Base-by-base conservation (phyloP, 2,113 vertebrate species). In the Podarcis muralis region DNA sequence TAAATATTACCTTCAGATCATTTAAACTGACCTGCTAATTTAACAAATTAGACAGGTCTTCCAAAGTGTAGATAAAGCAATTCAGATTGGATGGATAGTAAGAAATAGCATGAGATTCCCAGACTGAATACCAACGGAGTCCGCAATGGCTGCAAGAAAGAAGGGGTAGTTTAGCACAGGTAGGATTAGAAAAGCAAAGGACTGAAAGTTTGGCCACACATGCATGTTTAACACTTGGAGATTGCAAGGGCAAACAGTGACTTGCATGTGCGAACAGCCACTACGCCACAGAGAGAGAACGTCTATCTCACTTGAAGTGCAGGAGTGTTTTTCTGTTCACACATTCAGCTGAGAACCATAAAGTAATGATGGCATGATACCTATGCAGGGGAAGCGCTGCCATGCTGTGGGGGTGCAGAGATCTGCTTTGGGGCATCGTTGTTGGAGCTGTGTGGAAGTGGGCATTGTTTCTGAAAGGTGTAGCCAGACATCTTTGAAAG, bases 11-110 rank as follows among this genome's bases (percentile, higher is more conserved):
- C n/a, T 89, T 87, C 90, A 91, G 71, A 90, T 91, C 92, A 88
- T 93, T 86, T 90, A 92, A 93, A 84, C 77, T 3, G 0, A 88
- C 86, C 74, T 93, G 88, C 88, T 94, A 85, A 94, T 95, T 96
- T 95, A 76, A 79, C 90, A 88, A 89, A 88, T 89, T 0, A 76
- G 74, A 91, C 87, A 92, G 93, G 94, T 68, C 5, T 87, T 84
- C 48, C 22, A 30, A 80, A 93, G 62, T 1, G 0, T 1, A 57
- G 71, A 48, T 78, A 84, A 2, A 37, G n/a, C 9, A 4, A 6
- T 81, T 32, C 83, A 68, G 79, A 35, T 30, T 69, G 87, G 40
- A 69, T 6, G 13, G 16, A 78, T 86, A 83, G 32, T 82, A 57
- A 25, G 5, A n/a, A 57, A 90, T 72, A 85, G 90, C 25, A 88